Percentiles rank a stretch among this genome's conserved stretches.
Evolutionary conservation across 2,888 invertebrate species (phyloP).

Genomic region (Pyrocoelia pectoralis): DNA sequence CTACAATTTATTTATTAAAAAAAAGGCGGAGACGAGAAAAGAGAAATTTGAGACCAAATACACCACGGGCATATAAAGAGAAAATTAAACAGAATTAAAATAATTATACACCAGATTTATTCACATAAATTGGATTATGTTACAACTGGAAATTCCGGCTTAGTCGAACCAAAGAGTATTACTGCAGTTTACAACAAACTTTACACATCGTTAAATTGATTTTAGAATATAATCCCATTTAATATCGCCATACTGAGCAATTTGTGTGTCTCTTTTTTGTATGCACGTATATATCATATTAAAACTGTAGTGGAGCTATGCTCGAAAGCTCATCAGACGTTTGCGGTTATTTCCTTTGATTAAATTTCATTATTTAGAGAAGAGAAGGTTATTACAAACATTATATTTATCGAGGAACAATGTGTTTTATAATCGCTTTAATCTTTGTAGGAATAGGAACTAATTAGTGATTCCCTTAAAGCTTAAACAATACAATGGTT

Average conservation of each 20-base stretch:
- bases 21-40: not conserved
- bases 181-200: constrained; percentile 35
- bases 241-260: constrained; percentile 25
- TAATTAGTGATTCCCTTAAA: no score
- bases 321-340: not conserved
- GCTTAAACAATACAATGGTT: no score
- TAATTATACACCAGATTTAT: constrained; percentile 36
- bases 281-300: not conserved
- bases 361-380: not conserved
- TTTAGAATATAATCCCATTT: constrained; percentile 29
- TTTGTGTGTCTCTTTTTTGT: constrained; percentile 23
- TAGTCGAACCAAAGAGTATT: constrained; percentile 32
- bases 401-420: no score
- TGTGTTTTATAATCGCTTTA: no score
- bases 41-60: constrained; percentile 12
- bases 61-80: constrained; percentile 16
- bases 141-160: constrained; percentile 24
- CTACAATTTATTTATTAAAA: not conserved
- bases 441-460: no score
- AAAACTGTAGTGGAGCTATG: not conserved
- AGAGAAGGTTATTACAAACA: no score
- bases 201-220: constrained; percentile 36
- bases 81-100: constrained; percentile 38
- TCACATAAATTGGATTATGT: constrained; percentile 36
- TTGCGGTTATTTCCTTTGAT: not conserved